phyloP scores from a whole-genome alignment of 2,888 invertebrate genomes.

The Hecatera dysodea region DNA sequence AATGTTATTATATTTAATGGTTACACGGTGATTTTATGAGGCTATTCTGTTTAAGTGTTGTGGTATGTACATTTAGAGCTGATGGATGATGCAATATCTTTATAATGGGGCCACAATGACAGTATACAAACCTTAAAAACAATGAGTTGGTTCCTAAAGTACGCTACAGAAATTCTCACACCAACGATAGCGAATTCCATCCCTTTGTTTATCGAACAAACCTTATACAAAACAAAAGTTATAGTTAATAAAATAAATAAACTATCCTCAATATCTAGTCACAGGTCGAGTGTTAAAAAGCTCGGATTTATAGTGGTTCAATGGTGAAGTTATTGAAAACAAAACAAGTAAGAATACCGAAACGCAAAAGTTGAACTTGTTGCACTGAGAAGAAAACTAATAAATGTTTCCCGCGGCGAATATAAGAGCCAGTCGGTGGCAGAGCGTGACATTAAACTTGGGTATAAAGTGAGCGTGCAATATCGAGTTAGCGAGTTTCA shows the following conservation, averaged over 20 bases:
- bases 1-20: slow-evolving; percentile 57
- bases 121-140: background rate
- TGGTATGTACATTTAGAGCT: slow-evolving; percentile 1
- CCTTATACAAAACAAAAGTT: slow-evolving; percentile 49
- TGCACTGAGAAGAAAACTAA: slow-evolving; percentile 81
- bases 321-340: slow-evolving; percentile 73
- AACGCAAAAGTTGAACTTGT: slow-evolving; percentile 83
- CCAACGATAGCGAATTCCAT: slow-evolving; percentile 10
- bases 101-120: background rate
- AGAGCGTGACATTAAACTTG: slow-evolving; percentile 83
- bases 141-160: background rate
- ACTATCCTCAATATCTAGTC: slow-evolving; percentile 36
- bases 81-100: background rate
- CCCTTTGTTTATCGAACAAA: slow-evolving; percentile 23
- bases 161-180: background rate
- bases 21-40: slow-evolving; percentile 39
- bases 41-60: slow-evolving; percentile 23
- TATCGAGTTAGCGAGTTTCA: slow-evolving; percentile 87
- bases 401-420: slow-evolving; percentile 83
- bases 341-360: slow-evolving; percentile 73
- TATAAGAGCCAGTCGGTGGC: slow-evolving; percentile 73
- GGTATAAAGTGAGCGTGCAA: slow-evolving; percentile 88
- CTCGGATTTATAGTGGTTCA: slow-evolving; percentile 60
- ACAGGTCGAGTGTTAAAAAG: slow-evolving; percentile 58
- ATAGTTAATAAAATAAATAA: slow-evolving; percentile 15